A percentile compares a stretch with the other conserved stretches of the same genome.
phyloP scores from a whole-genome alignment of 2,113 vertebrate species.

The Cyanistes caeruleus region DNA sequence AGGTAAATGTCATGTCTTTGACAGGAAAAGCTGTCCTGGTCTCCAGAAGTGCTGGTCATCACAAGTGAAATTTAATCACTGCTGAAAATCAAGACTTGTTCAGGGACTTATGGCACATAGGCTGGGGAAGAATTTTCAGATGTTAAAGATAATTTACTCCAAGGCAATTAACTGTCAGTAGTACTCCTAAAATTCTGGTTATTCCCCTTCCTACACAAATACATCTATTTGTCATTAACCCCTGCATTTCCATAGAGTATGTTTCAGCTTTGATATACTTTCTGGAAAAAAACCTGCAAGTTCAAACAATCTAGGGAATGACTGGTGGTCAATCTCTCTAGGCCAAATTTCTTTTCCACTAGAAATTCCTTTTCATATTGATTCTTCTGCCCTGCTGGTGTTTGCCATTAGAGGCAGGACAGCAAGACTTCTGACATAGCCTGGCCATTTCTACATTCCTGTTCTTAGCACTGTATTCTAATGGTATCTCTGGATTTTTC shows the following conservation, averaged over 20 bases:
- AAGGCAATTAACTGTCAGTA: not conserved
- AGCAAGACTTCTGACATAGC: not conserved
- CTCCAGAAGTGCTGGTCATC: not conserved
- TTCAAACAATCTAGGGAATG: not conserved
- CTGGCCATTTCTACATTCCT: not conserved
- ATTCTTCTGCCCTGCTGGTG: not conserved
- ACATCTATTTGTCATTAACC: not conserved
- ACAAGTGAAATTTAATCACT: not conserved
- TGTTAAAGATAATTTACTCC: not conserved
- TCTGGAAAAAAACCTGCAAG: not conserved
- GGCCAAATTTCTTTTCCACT: not conserved
- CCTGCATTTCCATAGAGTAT: not conserved
- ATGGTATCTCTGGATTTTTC: not conserved
- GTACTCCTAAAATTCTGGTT: not conserved
- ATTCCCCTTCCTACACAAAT: not conserved
- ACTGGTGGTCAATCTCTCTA: not conserved
- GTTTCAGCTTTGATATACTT: rapidly evolving
- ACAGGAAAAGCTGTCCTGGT: not conserved
- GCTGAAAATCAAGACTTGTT: not conserved
- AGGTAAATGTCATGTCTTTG: not conserved
- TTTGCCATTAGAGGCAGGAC: not conserved
- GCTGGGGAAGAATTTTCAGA: not conserved
- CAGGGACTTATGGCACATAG: not conserved
- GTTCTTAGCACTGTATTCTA: not conserved
- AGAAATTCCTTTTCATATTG: not conserved